A percentile compares a stretch with the other conserved stretches of the same genome.
Conservation (phyloP, 2,797 vertebrate genomes). For the Hafferia zeledoni region DNA sequence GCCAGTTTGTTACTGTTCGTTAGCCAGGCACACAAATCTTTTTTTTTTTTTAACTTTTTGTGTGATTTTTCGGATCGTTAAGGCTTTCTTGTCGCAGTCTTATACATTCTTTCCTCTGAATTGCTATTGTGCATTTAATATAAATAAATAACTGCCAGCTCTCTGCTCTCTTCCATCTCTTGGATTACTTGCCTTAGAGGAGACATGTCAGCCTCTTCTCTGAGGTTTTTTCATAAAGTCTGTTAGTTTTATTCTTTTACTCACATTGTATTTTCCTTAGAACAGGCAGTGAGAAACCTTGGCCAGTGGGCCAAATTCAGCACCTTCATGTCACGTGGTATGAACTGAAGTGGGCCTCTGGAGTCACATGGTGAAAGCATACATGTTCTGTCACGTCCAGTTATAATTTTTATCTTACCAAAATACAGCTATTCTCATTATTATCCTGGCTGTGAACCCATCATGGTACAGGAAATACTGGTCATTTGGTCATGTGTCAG, state of each 20-base stretch:
- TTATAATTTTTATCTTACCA: not conserved
- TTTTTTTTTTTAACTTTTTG: not conserved
- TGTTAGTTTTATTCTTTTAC: not conserved
- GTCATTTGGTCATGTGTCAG: not conserved
- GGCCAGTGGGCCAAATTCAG: not conserved
- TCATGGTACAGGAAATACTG: not conserved
- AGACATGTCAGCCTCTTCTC: not conserved
- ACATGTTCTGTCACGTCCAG: not conserved
- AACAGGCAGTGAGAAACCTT: not conserved
- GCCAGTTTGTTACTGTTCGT: no score
- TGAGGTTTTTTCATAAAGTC: not conserved
- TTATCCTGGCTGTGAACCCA: not conserved
- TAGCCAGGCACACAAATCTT: not conserved
- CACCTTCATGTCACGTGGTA: not conserved
- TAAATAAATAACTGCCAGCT: not conserved
- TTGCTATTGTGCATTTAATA: not conserved
- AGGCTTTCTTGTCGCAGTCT: not conserved
- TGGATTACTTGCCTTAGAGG: not conserved
- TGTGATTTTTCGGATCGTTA: not conserved
- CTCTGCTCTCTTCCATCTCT: not conserved
- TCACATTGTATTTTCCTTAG: not conserved
- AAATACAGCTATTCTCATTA: not conserved
- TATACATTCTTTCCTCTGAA: not conserved
- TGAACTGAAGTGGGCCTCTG: not conserved
- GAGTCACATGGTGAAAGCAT: not conserved